Percentiles rank a stretch among this genome's conserved stretches.
Conservation (phyloP, 2,797 vertebrate genomes). For the Poecilia gillii region DNA sequence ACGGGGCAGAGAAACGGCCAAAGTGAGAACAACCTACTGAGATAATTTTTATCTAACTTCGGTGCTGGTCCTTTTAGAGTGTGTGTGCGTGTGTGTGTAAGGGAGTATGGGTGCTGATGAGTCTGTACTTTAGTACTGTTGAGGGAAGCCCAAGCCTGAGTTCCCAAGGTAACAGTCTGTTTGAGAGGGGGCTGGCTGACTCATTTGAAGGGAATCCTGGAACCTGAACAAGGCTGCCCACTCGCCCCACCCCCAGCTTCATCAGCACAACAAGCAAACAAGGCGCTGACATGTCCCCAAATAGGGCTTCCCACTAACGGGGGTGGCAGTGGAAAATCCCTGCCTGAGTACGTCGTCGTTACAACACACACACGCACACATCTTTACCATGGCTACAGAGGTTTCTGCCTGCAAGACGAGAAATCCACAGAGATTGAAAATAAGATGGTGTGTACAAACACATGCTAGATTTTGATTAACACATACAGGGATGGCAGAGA, state of each 20-base stretch:
- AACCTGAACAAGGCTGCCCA: conserved; percentile 84
- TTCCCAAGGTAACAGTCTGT: conserved; percentile 86
- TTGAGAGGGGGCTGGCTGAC: conserved; percentile 84
- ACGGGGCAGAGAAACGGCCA: conserved; percentile 49
- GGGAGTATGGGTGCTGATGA: conserved; percentile 68
- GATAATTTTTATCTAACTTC: conserved; percentile 56
- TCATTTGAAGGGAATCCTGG: conserved; percentile 89
- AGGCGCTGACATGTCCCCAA: conserved; percentile 80
- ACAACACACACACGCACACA: conserved; percentile 48
- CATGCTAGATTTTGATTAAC: conserved; percentile 51
- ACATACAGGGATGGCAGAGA: conserved; percentile 33
- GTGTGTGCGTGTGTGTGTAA: conserved; percentile 37
- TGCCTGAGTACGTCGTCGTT: conserved; percentile 55
- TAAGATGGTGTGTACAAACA: conserved; percentile 29
- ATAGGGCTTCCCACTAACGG: conserved; percentile 79
- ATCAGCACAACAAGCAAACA: conserved; percentile 84
- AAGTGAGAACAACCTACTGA: conserved; percentile 49
- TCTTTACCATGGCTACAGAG: conserved; percentile 35
- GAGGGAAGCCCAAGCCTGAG: conserved; percentile 84
- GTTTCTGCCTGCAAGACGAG: conserved; percentile 24
- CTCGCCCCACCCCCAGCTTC: conserved; percentile 83
- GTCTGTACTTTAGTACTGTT: conserved; percentile 69
- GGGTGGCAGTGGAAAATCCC: conserved; percentile 79
- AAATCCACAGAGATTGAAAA: conserved; percentile 32
- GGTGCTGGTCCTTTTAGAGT: conserved; percentile 36